Conservation (phyloP, 2,797 vertebrate genomes). For the Diplodus puntazzo region DNA sequence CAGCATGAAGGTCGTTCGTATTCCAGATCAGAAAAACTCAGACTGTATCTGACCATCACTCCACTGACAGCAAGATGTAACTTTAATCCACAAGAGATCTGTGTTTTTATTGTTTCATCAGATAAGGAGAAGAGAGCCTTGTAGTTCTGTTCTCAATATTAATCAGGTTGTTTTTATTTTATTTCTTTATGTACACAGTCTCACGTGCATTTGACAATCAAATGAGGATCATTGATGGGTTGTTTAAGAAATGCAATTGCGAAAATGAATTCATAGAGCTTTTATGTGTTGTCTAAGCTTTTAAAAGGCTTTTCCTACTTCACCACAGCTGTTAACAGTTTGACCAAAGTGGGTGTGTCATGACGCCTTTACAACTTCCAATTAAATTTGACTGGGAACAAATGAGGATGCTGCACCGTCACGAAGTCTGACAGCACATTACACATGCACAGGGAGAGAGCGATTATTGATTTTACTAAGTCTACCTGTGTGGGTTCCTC, state of each 20-base stretch:
- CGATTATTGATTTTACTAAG: slow-evolving; percentile 61
- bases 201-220: neutral
- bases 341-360: neutral
- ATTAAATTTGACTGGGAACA: slow-evolving; percentile 61
- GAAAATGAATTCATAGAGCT: neutral
- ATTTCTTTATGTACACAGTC: neutral
- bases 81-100: slow-evolving; percentile 89
- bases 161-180: slow-evolving; percentile 60
- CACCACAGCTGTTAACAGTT: too few relatives aligned
- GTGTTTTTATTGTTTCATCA: slow-evolving; percentile 64
- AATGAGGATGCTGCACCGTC: slow-evolving; percentile 44
- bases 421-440: slow-evolving; percentile 52
- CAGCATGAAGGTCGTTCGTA: slow-evolving; percentile 78
- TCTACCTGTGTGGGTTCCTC: slow-evolving; percentile 54
- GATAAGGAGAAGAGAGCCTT: slow-evolving; percentile 85
- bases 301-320: slow-evolving; percentile 8
- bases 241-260: slow-evolving; percentile 21
- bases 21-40: slow-evolving; percentile 89
- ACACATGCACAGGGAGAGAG: slow-evolving; percentile 44
- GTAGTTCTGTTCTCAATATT: slow-evolving; percentile 82
- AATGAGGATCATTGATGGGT: neutral
- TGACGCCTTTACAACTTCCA: slow-evolving; percentile 45
- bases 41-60: slow-evolving; percentile 80
- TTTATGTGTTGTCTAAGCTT: slow-evolving; percentile 7
- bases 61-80: slow-evolving; percentile 88